Evolutionary conservation across 2,797 vertebrate genomes (phyloP), one percentile per base, ranked within the genome.

Genomic region (Tenualosa thibaudeaui): DNA sequence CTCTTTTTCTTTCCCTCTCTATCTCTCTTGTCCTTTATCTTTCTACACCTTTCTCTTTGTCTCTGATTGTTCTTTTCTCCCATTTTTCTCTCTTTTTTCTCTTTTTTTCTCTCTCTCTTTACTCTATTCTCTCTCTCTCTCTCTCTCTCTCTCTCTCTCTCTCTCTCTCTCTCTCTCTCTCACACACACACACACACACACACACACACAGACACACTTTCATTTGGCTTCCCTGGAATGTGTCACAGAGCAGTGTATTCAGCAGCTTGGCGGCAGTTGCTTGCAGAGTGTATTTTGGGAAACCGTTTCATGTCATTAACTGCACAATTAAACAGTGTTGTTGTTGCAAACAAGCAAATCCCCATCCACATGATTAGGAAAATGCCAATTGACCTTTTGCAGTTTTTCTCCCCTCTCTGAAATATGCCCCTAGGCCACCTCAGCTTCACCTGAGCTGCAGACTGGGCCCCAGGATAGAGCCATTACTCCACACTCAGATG

Each of bases 381-480:
- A 94, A 94, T 93, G 88, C 90, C 94, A 93, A 95, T 94, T 95
- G 94, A 94, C 96, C 94, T 93, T 95, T 96, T 94, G 92, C 92
- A 92, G 92, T 92, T 91, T 93, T 58, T 81, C 62, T 68, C 3
- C 4, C 26, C 37, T 26, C 31, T 40, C 62, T 94, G 37, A 75
- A 95, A 94, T 92, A 90, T 92, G 94, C 93, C 94, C 93, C 93
- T 93, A 93, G 86, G 85, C 83, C 92, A 94, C 87, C 87, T 85
- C 92, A 93, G 89, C 50, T 94, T 92, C 92, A 92, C 91, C 91
- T 90, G 91, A 92, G 89, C 92, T 90, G 90, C 88, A 92, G 84
- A 89, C 88, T 91, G 91, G 92, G 86, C 3, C 24, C 3, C 12
- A 5, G n/a, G 26, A 71, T 13, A 10, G 65, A 13, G 26, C 13